Conservation (phyloP, 2,888 invertebrate species). For the Sminthurinus aureus region DNA sequence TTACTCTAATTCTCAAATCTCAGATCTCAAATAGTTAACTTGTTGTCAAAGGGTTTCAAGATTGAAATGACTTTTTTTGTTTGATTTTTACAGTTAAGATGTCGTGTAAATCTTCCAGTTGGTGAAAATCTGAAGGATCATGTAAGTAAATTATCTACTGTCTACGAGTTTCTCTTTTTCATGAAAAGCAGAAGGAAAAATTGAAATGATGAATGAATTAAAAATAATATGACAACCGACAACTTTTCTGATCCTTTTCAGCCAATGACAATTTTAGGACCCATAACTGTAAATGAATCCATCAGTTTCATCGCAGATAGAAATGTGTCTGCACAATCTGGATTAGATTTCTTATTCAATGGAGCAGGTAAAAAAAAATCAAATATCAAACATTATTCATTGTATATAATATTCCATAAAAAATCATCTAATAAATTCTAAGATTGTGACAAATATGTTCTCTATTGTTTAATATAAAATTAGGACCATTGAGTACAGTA, state of each 20-base stretch:
- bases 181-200: too few relatives aligned
- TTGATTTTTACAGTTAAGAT: conserved; percentile 9
- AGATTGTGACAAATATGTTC: too few relatives aligned
- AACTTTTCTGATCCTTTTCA: too few relatives aligned
- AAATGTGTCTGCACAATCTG: conserved; percentile 4
- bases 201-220: too few relatives aligned
- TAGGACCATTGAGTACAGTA: conserved; percentile 8
- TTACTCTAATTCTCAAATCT: background rate
- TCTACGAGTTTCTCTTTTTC: too few relatives aligned
- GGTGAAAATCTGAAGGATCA: conserved; percentile 37
- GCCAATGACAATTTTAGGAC: conserved; percentile 28
- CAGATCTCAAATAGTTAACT: background rate
- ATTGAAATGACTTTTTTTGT: background rate
- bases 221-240: too few relatives aligned
- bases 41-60: background rate
- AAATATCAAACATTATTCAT: background rate
- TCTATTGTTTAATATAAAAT: background rate
- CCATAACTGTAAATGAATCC: conserved; percentile 7
- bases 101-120: conserved; percentile 25
- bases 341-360: conserved; percentile 15
- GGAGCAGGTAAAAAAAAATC: conserved; percentile 10
- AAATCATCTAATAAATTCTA: background rate
- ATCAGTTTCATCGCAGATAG: conserved; percentile 24
- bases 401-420: background rate
- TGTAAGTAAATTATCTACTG: background rate